Base-by-base conservation (phyloP, 2,113 vertebrate species). In the Antigone vipio region DNA sequence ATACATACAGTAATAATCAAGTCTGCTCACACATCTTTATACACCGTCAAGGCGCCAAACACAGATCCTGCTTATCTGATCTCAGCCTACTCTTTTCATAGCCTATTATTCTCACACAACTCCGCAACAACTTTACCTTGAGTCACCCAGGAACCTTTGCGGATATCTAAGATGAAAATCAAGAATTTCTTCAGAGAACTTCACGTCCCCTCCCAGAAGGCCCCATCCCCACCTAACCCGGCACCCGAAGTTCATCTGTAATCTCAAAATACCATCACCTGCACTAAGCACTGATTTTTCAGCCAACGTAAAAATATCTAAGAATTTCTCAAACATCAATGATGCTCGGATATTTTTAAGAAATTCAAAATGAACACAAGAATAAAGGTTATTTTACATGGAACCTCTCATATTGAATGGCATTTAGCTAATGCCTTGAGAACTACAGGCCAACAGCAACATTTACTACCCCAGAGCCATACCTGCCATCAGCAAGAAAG, bases 341-440 rank as follows among this genome's bases (percentile, higher is more conserved):
- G 13, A 69, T 0, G 5, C 71, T 56, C 9, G 38, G n/a, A 9
- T 76, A 17, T 40, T 81, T 66, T 11, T 55, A 50, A 68, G 40
- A 69, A 1, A 75, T 75, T 45, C 59, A 21, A 64, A 81, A 2
- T 16, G 7, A 62, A 47, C 18, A 40, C 21, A 81, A 69, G 58
- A 88, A 64, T 30, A 29, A 53, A 49, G 5, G 22, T 14, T 16
- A 20, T 49, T 75, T 87, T 58, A 75, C 38, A 11, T 9, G 42
- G 26, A 83, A 60, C 0, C 5, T 9, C 32, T 69, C 0, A 0
- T 8, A 17, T 27, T 20, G 50, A 66, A 9, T 34, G 21, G 50
- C 58, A 66, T 66, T 86, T 35, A 66, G 7, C 42, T 40, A 42
- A 27, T 4, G 24, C 40, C 53, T 55, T 44, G 5, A 63, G 60